A percentile compares a stretch with the other conserved stretches of the same genome.
Evolutionary conservation across 2,113 vertebrate species (phyloP).

Genomic region (Hiodon alosoides): DNA sequence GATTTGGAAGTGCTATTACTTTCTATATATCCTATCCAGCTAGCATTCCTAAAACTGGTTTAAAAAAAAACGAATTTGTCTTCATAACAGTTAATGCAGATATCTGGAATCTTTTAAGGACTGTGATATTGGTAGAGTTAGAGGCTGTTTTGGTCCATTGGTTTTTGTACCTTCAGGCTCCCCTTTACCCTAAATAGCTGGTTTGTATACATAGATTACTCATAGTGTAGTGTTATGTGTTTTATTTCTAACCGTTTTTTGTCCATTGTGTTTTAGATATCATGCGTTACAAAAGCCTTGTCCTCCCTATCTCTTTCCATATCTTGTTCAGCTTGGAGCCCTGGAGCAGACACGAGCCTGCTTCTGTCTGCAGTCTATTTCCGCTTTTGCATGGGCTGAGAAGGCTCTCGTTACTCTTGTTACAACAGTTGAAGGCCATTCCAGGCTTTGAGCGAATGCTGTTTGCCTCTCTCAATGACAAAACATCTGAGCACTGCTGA

Average conservation of each 20-base stretch:
- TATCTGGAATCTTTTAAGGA: too few species aligned
- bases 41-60: too few species aligned
- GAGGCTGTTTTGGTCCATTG: too few species aligned
- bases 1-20: too few species aligned
- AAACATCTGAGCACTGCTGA: neutral
- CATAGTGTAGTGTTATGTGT: neutral
- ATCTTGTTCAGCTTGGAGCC: neutral
- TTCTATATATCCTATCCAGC: too few species aligned
- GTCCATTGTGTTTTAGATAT: neutral
- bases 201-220: conserved; percentile 3
- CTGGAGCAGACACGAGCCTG: neutral
- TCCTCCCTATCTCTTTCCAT: neutral
- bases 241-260: neutral
- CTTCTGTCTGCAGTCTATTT: neutral
- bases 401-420: neutral
- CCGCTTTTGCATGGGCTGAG: too few species aligned
- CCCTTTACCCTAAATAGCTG: conserved; percentile 2
- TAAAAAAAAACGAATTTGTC: too few species aligned
- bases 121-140: too few species aligned
- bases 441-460: neutral
- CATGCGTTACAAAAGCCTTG: neutral
- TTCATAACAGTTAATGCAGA: too few species aligned
- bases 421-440: neutral
- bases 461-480: neutral
- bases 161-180: neutral